Conservation (phyloP, 1,140 invertebrate species). For the Rhizoglyphus robini region DNA sequence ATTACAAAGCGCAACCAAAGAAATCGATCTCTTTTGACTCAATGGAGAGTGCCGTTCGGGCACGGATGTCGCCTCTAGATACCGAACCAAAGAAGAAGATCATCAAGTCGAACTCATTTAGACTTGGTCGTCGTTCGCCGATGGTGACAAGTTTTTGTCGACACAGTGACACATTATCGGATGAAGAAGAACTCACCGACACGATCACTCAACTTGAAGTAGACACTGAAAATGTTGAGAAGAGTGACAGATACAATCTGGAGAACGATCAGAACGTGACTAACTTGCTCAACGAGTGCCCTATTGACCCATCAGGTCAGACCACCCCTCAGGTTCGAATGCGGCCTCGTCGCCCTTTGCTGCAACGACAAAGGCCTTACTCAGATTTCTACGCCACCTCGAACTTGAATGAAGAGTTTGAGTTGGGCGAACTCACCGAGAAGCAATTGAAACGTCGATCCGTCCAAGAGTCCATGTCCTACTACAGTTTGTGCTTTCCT, state of each 20-base stretch:
- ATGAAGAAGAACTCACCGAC: not conserved
- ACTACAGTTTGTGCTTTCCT: slow-evolving; percentile 23
- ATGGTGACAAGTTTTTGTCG: not conserved
- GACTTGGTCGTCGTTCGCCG: not conserved
- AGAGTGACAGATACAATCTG: no score
- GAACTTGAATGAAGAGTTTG: not conserved
- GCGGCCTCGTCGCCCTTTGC: slow-evolving; percentile 6
- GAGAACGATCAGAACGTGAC: not conserved
- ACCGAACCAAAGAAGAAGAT: not conserved
- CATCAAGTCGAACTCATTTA: not conserved
- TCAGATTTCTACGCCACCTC: slow-evolving; percentile 5
- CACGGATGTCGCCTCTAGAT: not conserved
- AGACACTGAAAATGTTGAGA: no score
- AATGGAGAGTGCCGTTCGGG: slow-evolving; percentile 20
- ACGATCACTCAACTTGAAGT: no score
- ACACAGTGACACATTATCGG: not conserved
- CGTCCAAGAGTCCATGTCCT: slow-evolving; percentile 23
- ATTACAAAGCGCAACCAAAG: slow-evolving; percentile 20
- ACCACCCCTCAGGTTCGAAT: not conserved
- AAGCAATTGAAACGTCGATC: slow-evolving; percentile 18
- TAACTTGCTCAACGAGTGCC: not conserved
- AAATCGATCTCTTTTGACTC: slow-evolving; percentile 29
- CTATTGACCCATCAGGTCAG: no score
- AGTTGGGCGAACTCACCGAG: not conserved
- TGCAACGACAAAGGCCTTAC: slow-evolving; percentile 4